phyloP scores from a whole-genome alignment of 2,113 vertebrate species.

The Lamprotornis superbus region DNA sequence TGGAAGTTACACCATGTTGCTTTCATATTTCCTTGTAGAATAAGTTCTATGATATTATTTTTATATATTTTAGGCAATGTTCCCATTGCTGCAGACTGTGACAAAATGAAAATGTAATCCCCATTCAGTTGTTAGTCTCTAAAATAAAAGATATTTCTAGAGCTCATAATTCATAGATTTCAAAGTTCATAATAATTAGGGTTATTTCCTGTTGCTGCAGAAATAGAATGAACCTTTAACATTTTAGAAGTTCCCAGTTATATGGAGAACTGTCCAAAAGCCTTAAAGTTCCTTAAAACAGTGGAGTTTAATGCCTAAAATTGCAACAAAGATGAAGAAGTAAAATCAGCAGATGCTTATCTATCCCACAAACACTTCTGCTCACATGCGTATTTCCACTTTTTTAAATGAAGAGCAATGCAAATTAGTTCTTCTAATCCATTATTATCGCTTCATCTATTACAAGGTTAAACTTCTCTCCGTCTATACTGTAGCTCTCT shows the following conservation, averaged over 20 bases:
- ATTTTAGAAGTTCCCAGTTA: not conserved
- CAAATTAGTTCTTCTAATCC: not conserved
- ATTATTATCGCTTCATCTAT: not conserved
- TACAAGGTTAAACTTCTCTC: not conserved
- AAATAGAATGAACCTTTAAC: slow-evolving; percentile 30
- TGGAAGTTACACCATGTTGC: not conserved
- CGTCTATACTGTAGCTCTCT: not conserved
- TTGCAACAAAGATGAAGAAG: not conserved
- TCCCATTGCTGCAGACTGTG: not conserved
- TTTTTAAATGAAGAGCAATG: not conserved
- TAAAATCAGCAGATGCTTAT: slow-evolving; percentile 21
- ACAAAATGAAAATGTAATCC: not conserved
- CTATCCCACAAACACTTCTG: not conserved
- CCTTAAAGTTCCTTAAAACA: slow-evolving; percentile 22
- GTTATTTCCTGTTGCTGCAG: not conserved
- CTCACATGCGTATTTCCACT: not conserved
- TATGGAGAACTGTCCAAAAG: not conserved
- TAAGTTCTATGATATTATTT: not conserved
- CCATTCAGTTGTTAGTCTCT: not conserved
- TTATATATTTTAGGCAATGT: not conserved
- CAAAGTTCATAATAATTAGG: not conserved
- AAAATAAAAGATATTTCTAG: not conserved
- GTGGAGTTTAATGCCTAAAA: not conserved
- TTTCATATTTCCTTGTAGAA: not conserved
- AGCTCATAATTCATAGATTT: not conserved